Conservation (phyloP, 2,888 invertebrate genomes). For the Ectropis crepuscularia region DNA sequence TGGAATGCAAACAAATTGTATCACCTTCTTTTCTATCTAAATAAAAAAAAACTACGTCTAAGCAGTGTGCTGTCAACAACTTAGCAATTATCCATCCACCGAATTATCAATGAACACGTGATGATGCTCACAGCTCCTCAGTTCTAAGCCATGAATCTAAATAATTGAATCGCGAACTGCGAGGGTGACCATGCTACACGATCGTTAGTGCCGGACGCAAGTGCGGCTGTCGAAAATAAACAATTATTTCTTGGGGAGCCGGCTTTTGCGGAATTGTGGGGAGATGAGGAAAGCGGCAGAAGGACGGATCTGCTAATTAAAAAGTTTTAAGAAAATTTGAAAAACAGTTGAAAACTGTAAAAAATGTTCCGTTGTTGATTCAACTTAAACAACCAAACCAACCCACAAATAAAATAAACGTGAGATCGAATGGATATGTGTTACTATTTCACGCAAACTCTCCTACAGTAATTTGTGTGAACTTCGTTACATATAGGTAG, state of each 20-base stretch:
- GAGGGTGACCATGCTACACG: conserved; percentile 54
- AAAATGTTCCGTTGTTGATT: not conserved
- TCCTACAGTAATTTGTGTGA: too few species aligned
- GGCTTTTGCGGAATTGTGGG: conserved; percentile 62
- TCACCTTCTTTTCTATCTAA: too few species aligned
- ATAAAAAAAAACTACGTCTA: too few species aligned
- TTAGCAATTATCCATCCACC: not conserved
- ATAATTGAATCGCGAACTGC: conserved; percentile 44
- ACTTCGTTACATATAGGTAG: too few species aligned
- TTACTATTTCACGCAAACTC: too few species aligned
- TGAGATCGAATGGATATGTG: too few species aligned
- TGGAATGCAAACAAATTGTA: too few species aligned
- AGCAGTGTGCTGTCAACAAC: not conserved
- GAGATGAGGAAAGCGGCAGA: conserved; percentile 47
- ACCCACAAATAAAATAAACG: too few species aligned
- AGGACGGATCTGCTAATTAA: conserved; percentile 48
- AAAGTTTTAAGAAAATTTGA: not conserved
- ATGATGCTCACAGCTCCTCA: conserved; percentile 8
- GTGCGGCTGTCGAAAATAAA: conserved; percentile 79
- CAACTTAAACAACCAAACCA: too few species aligned
- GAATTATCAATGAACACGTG: not conserved
- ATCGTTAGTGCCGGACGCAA: conserved; percentile 61
- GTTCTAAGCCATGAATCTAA: conserved; percentile 49
- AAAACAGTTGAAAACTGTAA: not conserved
- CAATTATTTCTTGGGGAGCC: conserved; percentile 76